A percentile compares a stretch with the other conserved stretches of the same genome.
These are phyloP conservation scores for Procavia capensis DNA, from an alignment of 2,113 vertebrate species.

Conservation along the genomic window DNA sequence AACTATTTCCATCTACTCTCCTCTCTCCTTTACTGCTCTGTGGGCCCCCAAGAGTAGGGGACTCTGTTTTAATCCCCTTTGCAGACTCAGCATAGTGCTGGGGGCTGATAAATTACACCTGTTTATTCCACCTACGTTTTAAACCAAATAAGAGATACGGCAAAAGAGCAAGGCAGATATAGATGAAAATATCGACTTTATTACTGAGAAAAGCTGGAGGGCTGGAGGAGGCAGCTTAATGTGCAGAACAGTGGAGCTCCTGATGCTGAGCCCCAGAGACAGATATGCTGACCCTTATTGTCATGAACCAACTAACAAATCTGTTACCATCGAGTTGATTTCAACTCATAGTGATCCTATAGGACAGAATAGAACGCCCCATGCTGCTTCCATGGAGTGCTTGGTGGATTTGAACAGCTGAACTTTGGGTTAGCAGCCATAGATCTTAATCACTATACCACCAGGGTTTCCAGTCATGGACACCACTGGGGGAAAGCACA, in stretches of 20 bases:
- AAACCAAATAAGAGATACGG: background rate
- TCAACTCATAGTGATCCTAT: too few relatives aligned
- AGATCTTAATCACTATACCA: too few relatives aligned
- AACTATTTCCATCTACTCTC: background rate
- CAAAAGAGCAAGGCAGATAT: background rate
- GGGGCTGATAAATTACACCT: background rate
- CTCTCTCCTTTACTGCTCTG: background rate
- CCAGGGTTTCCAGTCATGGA: background rate
- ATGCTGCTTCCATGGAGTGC: too few relatives aligned
- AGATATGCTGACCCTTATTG: background rate
- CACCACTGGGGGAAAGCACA: background rate
- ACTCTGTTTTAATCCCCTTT: background rate
- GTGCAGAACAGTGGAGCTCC: background rate
- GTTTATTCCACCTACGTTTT: background rate
- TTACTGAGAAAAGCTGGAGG: background rate
- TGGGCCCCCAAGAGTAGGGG: background rate
- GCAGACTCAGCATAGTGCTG: background rate
- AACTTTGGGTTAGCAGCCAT: too few relatives aligned
- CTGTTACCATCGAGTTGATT: too few relatives aligned
- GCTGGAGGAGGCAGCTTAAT: background rate
- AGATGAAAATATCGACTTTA: background rate
- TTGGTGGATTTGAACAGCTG: too few relatives aligned
- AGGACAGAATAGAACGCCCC: too few relatives aligned
- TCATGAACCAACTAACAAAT: too few relatives aligned
- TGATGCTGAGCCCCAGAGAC: background rate